A percentile compares a stretch with the other conserved stretches of the same genome.
phyloP scores from a whole-genome alignment of 1,140 invertebrate species.

The Prorops nasuta region DNA sequence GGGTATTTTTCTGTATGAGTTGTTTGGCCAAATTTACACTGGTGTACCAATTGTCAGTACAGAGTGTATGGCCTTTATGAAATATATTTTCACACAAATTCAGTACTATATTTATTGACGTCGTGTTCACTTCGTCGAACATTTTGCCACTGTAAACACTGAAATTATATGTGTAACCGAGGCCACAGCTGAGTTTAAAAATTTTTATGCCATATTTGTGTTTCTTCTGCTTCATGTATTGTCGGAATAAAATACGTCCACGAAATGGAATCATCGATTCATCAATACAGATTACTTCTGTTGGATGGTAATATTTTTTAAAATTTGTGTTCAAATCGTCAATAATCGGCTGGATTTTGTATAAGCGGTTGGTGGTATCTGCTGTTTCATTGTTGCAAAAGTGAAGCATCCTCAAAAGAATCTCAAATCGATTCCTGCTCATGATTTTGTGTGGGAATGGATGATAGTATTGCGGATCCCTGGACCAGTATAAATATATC shows the following conservation, averaged over 20 bases:
- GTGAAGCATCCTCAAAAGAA: slow-evolving; percentile 4
- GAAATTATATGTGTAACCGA: slow-evolving; percentile 41
- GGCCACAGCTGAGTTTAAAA: slow-evolving; percentile 42
- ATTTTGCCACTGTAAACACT: slow-evolving; percentile 41
- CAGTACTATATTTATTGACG: slow-evolving; percentile 39
- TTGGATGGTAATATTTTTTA: slow-evolving; percentile 5
- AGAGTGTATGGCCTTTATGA: slow-evolving; percentile 41
- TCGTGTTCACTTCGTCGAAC: slow-evolving; percentile 34
- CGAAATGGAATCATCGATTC: neutral
- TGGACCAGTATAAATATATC: slow-evolving; percentile 4
- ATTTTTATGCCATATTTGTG: slow-evolving; percentile 50
- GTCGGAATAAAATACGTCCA: slow-evolving; percentile 24
- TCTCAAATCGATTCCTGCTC: neutral
- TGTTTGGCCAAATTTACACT: slow-evolving; percentile 34
- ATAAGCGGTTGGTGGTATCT: neutral
- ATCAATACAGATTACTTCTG: neutral
- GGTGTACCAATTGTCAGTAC: slow-evolving; percentile 52
- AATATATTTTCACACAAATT: slow-evolving; percentile 32
- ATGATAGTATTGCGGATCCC: slow-evolving; percentile 1
- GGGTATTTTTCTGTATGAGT: slow-evolving; percentile 38
- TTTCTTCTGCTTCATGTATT: slow-evolving; percentile 45
- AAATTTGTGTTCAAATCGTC: neutral
- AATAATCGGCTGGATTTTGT: neutral
- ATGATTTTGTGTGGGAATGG: neutral
- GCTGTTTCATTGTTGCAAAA: neutral